phyloP scores from a whole-genome alignment of 23 tunicate species.

The Ascidia mentula region DNA sequence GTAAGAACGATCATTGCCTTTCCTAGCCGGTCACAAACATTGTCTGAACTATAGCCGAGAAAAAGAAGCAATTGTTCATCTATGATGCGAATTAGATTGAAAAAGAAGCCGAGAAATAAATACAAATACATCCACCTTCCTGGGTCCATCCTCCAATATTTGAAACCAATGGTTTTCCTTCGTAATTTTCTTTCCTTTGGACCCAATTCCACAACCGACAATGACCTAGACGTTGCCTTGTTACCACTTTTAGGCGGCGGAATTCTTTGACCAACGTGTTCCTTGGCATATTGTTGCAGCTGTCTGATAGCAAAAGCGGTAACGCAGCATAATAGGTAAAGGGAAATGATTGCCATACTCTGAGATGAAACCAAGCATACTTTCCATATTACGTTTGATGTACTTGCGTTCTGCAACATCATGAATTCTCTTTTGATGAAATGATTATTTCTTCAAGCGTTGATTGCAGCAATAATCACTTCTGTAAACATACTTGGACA shows the following conservation, averaged over 20 bases:
- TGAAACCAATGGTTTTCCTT: not conserved
- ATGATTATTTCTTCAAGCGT: too few species aligned
- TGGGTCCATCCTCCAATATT: not conserved
- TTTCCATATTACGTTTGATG: too few species aligned
- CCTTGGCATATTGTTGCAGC: not conserved
- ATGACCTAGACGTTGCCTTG: not conserved
- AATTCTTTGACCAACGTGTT: not conserved
- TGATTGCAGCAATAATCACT: too few species aligned
- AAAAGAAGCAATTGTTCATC: constrained; percentile 40
- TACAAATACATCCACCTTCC: constrained; percentile 35
- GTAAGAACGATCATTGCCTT: constrained; percentile 49
- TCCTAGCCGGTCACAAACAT: constrained; percentile 43
- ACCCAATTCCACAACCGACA: not conserved
- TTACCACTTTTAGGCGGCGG: not conserved
- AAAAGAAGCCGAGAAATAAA: constrained; percentile 13
- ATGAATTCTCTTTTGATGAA: too few species aligned
- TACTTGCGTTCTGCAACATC: too few species aligned
- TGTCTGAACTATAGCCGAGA: constrained; percentile 24
- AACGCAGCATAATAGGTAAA: constrained; percentile 20
- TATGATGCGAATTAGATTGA: constrained; percentile 14
- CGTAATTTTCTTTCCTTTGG: too few species aligned
- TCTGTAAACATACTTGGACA: too few species aligned
- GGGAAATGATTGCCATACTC: not conserved
- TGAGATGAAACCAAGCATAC: too few species aligned
- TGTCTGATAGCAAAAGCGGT: not conserved